Percentiles rank a stretch among this genome's conserved stretches.
Evolutionary conservation across 2,888 invertebrate genomes (phyloP).

Genomic region (Dryococelus australis): DNA sequence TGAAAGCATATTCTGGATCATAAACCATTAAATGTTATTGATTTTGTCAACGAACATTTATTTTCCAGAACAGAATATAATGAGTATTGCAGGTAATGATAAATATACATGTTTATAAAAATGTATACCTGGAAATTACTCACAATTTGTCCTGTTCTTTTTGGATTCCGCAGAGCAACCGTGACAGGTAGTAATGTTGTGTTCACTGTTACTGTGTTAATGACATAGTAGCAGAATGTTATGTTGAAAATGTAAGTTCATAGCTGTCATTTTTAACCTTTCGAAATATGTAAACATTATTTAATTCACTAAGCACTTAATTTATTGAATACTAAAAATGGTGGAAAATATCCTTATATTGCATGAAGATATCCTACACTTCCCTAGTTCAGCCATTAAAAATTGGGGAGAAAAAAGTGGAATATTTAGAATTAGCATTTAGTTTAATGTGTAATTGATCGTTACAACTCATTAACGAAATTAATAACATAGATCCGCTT

Average conservation of each 20-base stretch:
- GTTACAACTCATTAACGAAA: too few species aligned
- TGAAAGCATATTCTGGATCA: too few species aligned
- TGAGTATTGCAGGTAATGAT: background rate
- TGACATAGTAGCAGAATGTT: background rate
- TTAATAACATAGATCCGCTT: too few species aligned
- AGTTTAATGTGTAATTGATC: too few species aligned
- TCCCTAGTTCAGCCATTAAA: too few species aligned
- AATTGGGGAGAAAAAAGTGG: too few species aligned
- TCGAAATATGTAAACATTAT: too few species aligned
- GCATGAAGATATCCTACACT: too few species aligned
- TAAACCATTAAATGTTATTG: background rate
- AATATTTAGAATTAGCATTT: too few species aligned
- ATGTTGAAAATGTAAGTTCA: background rate
- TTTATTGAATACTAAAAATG: too few species aligned
- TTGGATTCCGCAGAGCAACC: background rate
- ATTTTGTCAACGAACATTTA: background rate
- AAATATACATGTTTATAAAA: background rate
- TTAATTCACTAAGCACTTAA: background rate
- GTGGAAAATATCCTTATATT: too few species aligned
- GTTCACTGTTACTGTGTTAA: background rate
- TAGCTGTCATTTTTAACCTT: background rate
- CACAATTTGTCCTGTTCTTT: background rate
- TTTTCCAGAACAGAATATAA: background rate
- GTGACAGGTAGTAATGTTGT: too few species aligned
- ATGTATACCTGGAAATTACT: background rate